Percentiles rank a stretch among this genome's conserved stretches.
These are phyloP conservation scores for Rhombomys opimus DNA, from an alignment of 2,113 vertebrate species.

Conservation along the genomic window DNA sequence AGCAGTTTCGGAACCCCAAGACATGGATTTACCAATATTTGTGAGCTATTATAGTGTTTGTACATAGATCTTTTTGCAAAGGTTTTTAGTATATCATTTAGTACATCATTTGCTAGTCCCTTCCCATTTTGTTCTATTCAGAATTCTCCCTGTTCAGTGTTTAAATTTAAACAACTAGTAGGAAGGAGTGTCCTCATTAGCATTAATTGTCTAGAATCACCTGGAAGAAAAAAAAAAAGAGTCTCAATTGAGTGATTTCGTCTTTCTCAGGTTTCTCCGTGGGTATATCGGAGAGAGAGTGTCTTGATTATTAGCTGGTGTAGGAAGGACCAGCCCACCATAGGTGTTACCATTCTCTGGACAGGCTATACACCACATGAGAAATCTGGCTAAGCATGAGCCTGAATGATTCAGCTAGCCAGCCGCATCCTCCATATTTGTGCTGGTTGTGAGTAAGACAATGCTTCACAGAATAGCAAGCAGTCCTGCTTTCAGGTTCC, in stretches of 20 bases:
- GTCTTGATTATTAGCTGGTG: not conserved
- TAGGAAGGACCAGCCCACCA: not conserved
- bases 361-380: too few species aligned
- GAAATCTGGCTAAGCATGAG: not conserved
- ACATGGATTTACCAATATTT: not conserved
- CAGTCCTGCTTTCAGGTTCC: not conserved
- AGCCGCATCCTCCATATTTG: not conserved
- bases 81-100: not conserved
- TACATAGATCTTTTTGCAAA: not conserved
- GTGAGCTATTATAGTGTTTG: not conserved
- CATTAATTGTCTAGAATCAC: not conserved
- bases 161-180: slow-evolving; percentile 12
- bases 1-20: not conserved
- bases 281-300: not conserved
- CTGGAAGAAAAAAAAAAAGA: not conserved
- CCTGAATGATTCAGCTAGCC: not conserved
- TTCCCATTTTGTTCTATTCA: not conserved
- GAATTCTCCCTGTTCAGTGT: not conserved
- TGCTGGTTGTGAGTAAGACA: not conserved
- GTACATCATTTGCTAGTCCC: not conserved
- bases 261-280: not conserved
- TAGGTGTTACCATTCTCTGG: not conserved
- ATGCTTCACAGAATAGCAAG: not conserved
- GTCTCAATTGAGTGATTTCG: not conserved
- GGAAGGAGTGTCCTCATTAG: not conserved